Base-by-base conservation (phyloP, 2,797 vertebrate genomes). In the Crenichthys baileyi region DNA sequence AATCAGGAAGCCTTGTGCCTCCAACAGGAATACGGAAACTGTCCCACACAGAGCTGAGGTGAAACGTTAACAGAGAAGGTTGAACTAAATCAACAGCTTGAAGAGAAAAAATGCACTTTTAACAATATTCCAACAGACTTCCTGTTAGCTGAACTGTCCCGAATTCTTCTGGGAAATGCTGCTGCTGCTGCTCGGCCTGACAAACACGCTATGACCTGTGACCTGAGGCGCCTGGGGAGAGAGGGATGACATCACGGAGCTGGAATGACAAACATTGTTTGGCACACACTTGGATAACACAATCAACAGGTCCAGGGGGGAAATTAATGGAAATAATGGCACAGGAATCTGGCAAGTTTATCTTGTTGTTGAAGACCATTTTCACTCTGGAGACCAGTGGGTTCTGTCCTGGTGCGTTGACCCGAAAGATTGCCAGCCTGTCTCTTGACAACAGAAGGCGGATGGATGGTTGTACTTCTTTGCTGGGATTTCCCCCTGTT, bases 161-260 rank as follows among this genome's bases (percentile, higher is more conserved):
- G 3, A 22, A 68, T 61, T 80, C 68, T 77, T 88, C 77, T 31
- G 29, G 93, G 81, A 92, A 92, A 84, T 7, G 15, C 31, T 22
- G 63, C 36, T 22, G 63, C 36, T 36, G 36, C 11, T 29, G 61
- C 24, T 53, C 78, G 4, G 81, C 36, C 81, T 70, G 65, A 89
- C 71, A 83, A 85, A 85, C 88, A 87, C 70, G 82, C 9, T 15
- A 2, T 82, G 88, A 92, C 86, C 91, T 86, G 22, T 87, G 85
- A 91, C 79, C 89, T 73, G 0, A 12, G 65, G 76, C 16, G 53
- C 0, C 77, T 11, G 79, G 67, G 20, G 4, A 4, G 16, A 31
- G 4, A 58, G 31, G 50, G 55, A 48, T 50, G 75, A 81, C 41
- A 80, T 68, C 76, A 82, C 82, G 2, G 24, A 67, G 68, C 70